Evolutionary conservation across 2,113 vertebrate genomes (phyloP).

Genomic region (Triplophysa rosa): DNA sequence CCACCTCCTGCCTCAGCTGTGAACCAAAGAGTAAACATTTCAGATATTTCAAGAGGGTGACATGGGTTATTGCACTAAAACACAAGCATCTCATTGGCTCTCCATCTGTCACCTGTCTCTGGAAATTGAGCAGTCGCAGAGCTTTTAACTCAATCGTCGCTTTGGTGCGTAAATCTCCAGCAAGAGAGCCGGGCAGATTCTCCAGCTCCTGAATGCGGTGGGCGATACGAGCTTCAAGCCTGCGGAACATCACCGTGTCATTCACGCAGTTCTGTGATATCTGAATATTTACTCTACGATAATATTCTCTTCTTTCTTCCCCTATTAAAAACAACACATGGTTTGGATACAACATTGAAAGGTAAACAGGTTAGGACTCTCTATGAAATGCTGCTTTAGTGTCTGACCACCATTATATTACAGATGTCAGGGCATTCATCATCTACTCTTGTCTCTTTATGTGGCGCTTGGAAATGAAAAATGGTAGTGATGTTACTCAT

Average conservation of each 20-base stretch:
- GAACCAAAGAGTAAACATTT: constrained; percentile 38
- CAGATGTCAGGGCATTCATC: too few species aligned
- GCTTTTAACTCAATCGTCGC: constrained; percentile 96
- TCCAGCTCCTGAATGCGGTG: constrained; percentile 97
- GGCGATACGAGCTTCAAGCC: constrained; percentile 92
- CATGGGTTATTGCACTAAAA: too few species aligned
- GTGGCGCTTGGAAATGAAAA: too few species aligned
- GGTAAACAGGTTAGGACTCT: too few species aligned
- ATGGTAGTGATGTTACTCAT: too few species aligned
- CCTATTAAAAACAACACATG: too few species aligned
- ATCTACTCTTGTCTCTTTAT: too few species aligned
- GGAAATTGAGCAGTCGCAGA: constrained; percentile 93
- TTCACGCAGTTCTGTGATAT: not conserved
- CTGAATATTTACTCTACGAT: too few species aligned
- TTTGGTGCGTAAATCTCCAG: constrained; percentile 93
- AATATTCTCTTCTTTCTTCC: too few species aligned
- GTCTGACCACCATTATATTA: too few species aligned
- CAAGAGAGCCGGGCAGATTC: constrained; percentile 90
- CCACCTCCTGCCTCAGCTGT: constrained; percentile 95
- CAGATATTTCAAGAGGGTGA: not conserved
- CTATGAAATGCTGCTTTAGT: too few species aligned
- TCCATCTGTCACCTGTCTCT: constrained; percentile 83
- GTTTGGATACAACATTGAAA: too few species aligned
- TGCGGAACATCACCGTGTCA: constrained; percentile 53
- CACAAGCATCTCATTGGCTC: not conserved